These are phyloP conservation scores for Drosophila atroscutellata DNA, from an alignment of 2,888 invertebrate genomes.

Conservation along the genomic window DNA sequence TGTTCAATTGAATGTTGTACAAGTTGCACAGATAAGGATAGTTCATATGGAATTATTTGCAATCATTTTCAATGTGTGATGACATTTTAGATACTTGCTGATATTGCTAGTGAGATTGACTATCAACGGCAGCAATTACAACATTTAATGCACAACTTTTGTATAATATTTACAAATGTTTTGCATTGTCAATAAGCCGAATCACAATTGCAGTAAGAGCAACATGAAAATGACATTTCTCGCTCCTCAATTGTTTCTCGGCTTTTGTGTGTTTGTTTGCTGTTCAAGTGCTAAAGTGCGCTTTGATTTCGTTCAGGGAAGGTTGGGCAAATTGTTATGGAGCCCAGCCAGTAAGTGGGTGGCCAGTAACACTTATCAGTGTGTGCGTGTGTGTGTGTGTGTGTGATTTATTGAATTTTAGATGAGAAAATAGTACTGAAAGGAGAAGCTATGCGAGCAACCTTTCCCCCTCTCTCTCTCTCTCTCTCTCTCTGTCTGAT, in stretches of 20 bases:
- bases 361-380: slow-evolving; percentile 53
- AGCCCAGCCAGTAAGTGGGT: slow-evolving; percentile 38
- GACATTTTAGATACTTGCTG: neutral
- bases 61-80: neutral
- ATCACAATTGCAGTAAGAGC: slow-evolving; percentile 22
- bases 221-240: slow-evolving; percentile 73
- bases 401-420: slow-evolving; percentile 81
- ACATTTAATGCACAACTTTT: slow-evolving; percentile 69
- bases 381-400: slow-evolving; percentile 43
- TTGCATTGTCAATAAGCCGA: slow-evolving; percentile 52
- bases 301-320: slow-evolving; percentile 57
- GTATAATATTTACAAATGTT: slow-evolving; percentile 76
- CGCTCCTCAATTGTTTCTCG: slow-evolving; percentile 7
- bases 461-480: slow-evolving; percentile 12
- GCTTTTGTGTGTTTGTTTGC: slow-evolving; percentile 9
- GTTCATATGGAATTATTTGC: neutral
- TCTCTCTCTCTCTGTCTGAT: slow-evolving; percentile 22
- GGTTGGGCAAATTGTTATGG: slow-evolving; percentile 3
- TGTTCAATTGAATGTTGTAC: neutral
- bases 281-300: slow-evolving; percentile 73
- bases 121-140: slow-evolving; percentile 27
- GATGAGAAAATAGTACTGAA: slow-evolving; percentile 64
- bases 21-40: neutral
- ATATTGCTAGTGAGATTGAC: neutral
- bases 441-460: slow-evolving; percentile 53